These are phyloP conservation scores for Eristalis pertinax DNA, from an alignment of 2,888 invertebrate species.

Conservation along the genomic window DNA sequence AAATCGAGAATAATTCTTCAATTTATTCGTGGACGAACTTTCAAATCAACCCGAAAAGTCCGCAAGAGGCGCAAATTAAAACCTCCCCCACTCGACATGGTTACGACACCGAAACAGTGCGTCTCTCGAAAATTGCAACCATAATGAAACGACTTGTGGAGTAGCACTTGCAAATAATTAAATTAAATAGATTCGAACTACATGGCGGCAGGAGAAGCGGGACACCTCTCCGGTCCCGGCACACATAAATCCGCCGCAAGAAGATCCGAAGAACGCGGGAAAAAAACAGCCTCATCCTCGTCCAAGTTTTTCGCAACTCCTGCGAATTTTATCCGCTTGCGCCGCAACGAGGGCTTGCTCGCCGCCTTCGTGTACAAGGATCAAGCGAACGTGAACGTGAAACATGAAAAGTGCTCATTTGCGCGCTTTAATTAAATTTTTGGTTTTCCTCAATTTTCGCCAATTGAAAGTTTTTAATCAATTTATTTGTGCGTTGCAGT, in stretches of 20 bases:
- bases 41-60: constrained; percentile 24
- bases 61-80: constrained; percentile 32
- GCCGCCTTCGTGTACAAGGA: background rate
- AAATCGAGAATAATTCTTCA: constrained; percentile 48
- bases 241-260: constrained; percentile 16
- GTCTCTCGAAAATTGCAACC: constrained; percentile 55
- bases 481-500: constrained; percentile 65
- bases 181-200: constrained; percentile 61
- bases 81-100: background rate
- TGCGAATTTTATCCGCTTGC: constrained; percentile 18
- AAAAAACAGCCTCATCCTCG: constrained; percentile 23
- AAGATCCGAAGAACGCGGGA: background rate
- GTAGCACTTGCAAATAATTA: constrained; percentile 69
- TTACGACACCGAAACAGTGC: background rate
- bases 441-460: constrained; percentile 63
- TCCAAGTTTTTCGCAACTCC: constrained; percentile 25
- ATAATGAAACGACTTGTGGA: constrained; percentile 62
- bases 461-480: constrained; percentile 71
- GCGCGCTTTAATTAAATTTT: constrained; percentile 65
- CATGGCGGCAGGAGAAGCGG: background rate
- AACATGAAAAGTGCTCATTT: constrained; percentile 62
- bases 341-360: background rate
- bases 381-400: background rate
- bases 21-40: constrained; percentile 50
- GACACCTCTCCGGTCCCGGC: constrained; percentile 18